Conservation (phyloP, 1,140 invertebrate genomes). For the Diuraphis noxia region DNA sequence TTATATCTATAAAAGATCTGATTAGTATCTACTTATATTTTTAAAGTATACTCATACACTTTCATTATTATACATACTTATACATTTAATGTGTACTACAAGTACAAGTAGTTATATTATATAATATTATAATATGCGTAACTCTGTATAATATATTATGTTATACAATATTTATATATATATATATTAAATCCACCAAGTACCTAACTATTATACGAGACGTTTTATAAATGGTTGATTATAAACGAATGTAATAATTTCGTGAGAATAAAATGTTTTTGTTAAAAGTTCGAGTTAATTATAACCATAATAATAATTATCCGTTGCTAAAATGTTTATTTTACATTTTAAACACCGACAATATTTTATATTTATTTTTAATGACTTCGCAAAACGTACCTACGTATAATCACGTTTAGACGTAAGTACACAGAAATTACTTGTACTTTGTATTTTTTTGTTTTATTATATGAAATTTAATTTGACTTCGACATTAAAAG, state of each 20-base stretch:
- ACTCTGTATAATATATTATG: not conserved
- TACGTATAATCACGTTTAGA: not conserved
- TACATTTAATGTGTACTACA: not conserved
- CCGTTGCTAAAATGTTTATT: not conserved
- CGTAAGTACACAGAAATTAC: no score
- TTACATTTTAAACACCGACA: not conserved
- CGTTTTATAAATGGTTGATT: slow-evolving; percentile 8
- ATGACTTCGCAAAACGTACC: not conserved
- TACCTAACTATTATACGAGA: not conserved
- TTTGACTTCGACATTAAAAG: not conserved
- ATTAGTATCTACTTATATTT: not conserved
- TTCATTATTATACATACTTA: not conserved
- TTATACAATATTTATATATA: not conserved
- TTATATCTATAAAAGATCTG: not conserved
- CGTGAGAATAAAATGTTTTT: slow-evolving; percentile 10
- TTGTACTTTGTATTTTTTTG: not conserved
- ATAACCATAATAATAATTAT: not conserved
- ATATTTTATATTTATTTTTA: slow-evolving; percentile 1
- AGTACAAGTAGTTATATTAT: not conserved
- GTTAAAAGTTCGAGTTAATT: not conserved
- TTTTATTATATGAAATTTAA: not conserved
- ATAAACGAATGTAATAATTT: not conserved
- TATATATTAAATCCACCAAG: no score
- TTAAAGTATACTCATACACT: not conserved
- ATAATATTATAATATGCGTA: no score